Evolutionary conservation across 2,797 vertebrate species (phyloP), one percentile per base, ranked within the genome.

Genomic region (Calcarius lapponicus): DNA sequence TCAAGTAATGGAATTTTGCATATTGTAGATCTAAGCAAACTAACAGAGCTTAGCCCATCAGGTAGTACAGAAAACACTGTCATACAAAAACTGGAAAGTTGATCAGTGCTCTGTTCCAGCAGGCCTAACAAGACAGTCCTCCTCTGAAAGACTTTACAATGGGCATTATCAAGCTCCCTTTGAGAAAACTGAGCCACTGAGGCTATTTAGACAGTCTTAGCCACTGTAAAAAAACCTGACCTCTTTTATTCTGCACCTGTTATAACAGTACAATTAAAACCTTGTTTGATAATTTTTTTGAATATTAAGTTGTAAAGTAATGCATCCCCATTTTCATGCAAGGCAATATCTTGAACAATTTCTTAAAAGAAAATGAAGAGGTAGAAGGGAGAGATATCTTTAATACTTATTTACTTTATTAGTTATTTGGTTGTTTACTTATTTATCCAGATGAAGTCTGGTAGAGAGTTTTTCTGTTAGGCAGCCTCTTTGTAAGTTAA

Each of bases 331-430:
- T 90, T 79, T 85, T 64, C 22, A 53, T 50, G 31, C 4, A 62
- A 88, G 5, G 8, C 19, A 88, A 42, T 7, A 50, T 6, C 18
- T 86, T 70, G 12, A 73, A 50, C 5, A 66, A 43, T 15, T 53
- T 22, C 47, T 60, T 45, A 29, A 40, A 47, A n/a, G 18, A 22
- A 38, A 38, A 42, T 3, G 6, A 31, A 17, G 5, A 7, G 5
- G 2, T 1, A 3, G 6, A 5, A 48, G 2, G 15, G 9, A 79
- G 22, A 56, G 6, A 24, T 2, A 31, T 57, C 3, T 65, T 70
- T 29, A 29, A 72, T 31, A 16, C 8, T 56, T 28, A 50, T 50
- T 50, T 53, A 29, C 28, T 53, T 53, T 31, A 31, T 18, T 53
- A 53, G 4, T 53, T 53, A 8, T 2, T 22, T 16, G 3, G 6